Evolutionary conservation across 2,888 invertebrate species (phyloP).

Genomic region (Drosophila mercatorum): DNA sequence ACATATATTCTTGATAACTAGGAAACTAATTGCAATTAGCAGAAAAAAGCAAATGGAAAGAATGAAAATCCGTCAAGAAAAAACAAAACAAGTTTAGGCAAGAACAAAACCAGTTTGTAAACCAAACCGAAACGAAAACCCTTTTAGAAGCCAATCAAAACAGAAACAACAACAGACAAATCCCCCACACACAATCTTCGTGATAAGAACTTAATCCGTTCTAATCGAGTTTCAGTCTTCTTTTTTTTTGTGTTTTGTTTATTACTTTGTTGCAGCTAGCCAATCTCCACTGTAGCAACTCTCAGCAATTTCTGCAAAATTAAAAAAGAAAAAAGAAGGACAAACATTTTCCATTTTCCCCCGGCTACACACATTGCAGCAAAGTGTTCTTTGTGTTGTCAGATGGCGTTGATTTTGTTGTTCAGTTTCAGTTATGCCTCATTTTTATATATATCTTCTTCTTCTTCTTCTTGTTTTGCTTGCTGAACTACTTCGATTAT

Average conservation of each 20-base stretch:
- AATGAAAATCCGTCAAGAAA: background rate
- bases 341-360: conserved; percentile 36
- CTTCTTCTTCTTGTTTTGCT: conserved; percentile 14
- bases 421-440: conserved; percentile 57
- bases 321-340: conserved; percentile 30
- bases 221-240: conserved; percentile 14
- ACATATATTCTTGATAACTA: background rate
- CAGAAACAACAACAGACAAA: background rate
- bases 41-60: background rate
- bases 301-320: conserved; percentile 39
- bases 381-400: conserved; percentile 63
- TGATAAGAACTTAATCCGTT: conserved; percentile 21
- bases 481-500: conserved; percentile 69
- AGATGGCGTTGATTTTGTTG: conserved; percentile 71
- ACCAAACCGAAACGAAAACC: background rate
- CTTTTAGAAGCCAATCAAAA: conserved; percentile 9
- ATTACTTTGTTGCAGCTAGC: conserved; percentile 20
- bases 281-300: conserved; percentile 37
- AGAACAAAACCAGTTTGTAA: conserved; percentile 3
- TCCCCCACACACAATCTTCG: conserved; percentile 8
- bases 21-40: background rate
- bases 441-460: background rate
- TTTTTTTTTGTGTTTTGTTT: background rate
- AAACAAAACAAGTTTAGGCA: conserved; percentile 4
- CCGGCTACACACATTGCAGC: conserved; percentile 41